Base-by-base conservation (phyloP, 2,888 invertebrate species). In the Beris chalybata region DNA sequence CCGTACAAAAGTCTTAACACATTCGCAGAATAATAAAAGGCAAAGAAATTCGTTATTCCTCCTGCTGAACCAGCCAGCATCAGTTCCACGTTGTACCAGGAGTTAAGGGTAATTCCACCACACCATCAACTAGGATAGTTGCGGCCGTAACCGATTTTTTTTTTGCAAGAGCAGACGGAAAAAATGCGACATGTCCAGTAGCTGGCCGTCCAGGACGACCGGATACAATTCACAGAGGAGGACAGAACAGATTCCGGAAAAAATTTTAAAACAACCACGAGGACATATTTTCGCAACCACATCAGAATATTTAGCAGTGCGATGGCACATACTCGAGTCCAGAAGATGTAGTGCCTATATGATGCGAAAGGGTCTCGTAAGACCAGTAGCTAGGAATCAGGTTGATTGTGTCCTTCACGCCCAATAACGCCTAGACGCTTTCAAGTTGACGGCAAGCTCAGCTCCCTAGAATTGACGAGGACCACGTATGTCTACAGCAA, bases 231-330 rank as follows among this genome's bases (percentile, higher is more conserved):
- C 38, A 5, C 9, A 9, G 9, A 38, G 5, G 30, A 58, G 48
- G 15, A 50, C 13, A 32, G 52, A 52, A 61, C 50, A 50, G 52
- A 38, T 38, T 61, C 61, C 52, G 29, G 50, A 61, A 61, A n/a
- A 58, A 61, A 38, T 61, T 61, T 61, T 61, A 50, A 22, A 61
- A 61, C 61, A 50, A 52, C 61, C 61, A 43, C 52, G 9, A 43
- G 50, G 43, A 61, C 52, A 61, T 61, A 61, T 61, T 61, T 61
- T 61, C 47, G 61, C 52, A 52, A 61, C 61, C 47, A 43, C 52
- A 50, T 61, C 52, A 15, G 61, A 50, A 61, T 61, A 61, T 61
- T 52, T 61, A 61, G 61, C 50, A 61, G 61, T n/a, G 38, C 22
- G 5, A 38, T 50, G 22, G 22, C 22, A 22, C 30, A 13, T 52